These are phyloP conservation scores for Marmota monax DNA, from an alignment of 2,113 vertebrate species.

Conservation along the genomic window DNA sequence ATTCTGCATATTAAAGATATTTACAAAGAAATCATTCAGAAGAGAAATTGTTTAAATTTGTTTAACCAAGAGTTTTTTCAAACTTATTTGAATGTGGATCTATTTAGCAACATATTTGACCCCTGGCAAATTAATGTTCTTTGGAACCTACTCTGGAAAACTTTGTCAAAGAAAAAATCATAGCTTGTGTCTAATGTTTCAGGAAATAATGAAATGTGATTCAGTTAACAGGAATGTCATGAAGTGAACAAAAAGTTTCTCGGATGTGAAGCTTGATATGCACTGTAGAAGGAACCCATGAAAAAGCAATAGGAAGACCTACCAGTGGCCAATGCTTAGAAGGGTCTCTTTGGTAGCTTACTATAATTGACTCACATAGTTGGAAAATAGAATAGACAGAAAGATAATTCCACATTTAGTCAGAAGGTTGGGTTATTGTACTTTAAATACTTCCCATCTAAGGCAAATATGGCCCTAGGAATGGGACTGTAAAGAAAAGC, in stretches of 20 bases:
- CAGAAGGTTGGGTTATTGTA: background rate
- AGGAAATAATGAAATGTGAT: background rate
- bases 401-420: background rate
- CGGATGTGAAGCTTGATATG: background rate
- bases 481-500: background rate
- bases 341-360: background rate
- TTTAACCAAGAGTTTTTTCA: conserved; percentile 31
- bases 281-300: background rate
- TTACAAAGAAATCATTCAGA: conserved; percentile 49
- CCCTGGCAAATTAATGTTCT: background rate
- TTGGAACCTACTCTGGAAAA: background rate
- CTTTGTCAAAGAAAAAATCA: background rate
- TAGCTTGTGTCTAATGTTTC: background rate
- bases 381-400: background rate
- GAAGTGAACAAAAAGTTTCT: background rate
- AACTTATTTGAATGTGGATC: background rate
- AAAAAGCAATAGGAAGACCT: background rate
- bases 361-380: background rate
- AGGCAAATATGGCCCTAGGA: background rate
- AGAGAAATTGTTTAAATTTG: conserved; percentile 36
- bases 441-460: background rate
- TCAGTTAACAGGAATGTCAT: background rate
- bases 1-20: conserved; percentile 22
- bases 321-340: background rate
- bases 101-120: background rate